These are phyloP conservation scores for Barypeithes pellucidus DNA, from an alignment of 2,888 invertebrate species.

Conservation along the genomic window DNA sequence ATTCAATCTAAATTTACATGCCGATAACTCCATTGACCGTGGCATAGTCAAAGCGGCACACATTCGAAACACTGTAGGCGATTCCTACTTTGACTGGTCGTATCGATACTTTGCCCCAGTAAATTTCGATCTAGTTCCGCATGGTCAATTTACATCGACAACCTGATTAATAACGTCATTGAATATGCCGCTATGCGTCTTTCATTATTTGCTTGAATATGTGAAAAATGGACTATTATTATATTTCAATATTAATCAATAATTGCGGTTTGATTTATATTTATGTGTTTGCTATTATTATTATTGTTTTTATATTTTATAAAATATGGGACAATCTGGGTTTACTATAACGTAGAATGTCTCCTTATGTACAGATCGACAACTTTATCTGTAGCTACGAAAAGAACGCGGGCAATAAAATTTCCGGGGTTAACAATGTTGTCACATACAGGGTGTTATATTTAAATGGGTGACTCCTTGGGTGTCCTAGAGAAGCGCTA, in stretches of 20 bases:
- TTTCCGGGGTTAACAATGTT: too few relatives aligned
- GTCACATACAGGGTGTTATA: too few relatives aligned
- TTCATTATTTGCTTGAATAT: conserved; percentile 10
- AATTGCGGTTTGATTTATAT: background rate
- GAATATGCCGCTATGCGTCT: conserved; percentile 29
- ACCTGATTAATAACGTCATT: conserved; percentile 40
- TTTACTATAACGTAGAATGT: too few relatives aligned
- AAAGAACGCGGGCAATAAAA: too few relatives aligned
- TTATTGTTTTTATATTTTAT: too few relatives aligned
- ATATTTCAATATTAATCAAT: conserved; percentile 12
- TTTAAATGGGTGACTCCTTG: too few relatives aligned
- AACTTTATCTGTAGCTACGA: too few relatives aligned
- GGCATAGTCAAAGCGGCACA: conserved; percentile 37
- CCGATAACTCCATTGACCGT: conserved; percentile 5
- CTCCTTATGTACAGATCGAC: too few relatives aligned
- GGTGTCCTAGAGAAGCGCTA: too few relatives aligned
- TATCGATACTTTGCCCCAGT: conserved; percentile 45
- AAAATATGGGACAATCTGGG: too few relatives aligned
- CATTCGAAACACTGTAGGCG: conserved; percentile 47
- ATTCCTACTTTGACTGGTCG: conserved; percentile 34
- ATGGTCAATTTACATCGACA: conserved; percentile 40
- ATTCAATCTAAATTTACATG: background rate
- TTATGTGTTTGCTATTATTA: too few relatives aligned
- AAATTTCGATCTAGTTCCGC: conserved; percentile 50
- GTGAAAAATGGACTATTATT: conserved; percentile 5